phyloP scores from a whole-genome alignment of 2,888 invertebrate genomes.

The Elysia crispata region DNA sequence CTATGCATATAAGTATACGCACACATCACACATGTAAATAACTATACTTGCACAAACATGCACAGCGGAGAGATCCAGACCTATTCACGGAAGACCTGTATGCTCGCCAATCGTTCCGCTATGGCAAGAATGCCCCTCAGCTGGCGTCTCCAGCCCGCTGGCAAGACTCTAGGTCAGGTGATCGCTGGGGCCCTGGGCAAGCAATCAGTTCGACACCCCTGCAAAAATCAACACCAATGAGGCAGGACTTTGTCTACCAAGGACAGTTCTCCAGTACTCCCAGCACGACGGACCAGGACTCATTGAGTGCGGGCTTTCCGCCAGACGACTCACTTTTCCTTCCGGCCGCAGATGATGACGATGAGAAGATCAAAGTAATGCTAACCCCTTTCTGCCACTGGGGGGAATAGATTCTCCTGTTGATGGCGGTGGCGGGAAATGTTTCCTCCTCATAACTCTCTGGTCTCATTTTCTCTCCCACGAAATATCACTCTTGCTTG shows the following conservation, averaged over 20 bases:
- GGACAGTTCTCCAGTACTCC: constrained; percentile 52
- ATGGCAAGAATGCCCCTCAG: constrained; percentile 58
- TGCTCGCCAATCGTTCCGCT: constrained; percentile 65
- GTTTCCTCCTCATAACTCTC: too few species aligned
- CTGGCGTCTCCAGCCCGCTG: constrained; percentile 24
- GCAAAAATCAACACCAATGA: background rate
- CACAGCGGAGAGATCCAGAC: constrained; percentile 11
- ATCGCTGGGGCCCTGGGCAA: constrained; percentile 2
- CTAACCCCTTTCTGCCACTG: background rate
- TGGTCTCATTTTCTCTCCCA: too few species aligned
- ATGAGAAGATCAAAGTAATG: background rate
- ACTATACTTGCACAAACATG: too few species aligned
- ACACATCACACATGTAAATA: too few species aligned
- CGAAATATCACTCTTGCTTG: too few species aligned
- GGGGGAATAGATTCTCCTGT: too few species aligned
- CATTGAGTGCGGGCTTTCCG: constrained; percentile 83
- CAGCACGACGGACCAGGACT: constrained; percentile 55
- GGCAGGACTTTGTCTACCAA: constrained; percentile 53
- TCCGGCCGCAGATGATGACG: background rate
- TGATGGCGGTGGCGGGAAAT: too few species aligned
- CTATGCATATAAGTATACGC: too few species aligned
- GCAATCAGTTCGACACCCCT: too few species aligned
- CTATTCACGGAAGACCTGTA: constrained; percentile 64
- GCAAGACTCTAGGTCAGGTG: background rate
- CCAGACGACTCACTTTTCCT: constrained; percentile 65